Evolutionary conservation across 23 tunicate genomes (phyloP), one percentile per base, ranked within the genome.

Genomic region (Pegea sp.): DNA sequence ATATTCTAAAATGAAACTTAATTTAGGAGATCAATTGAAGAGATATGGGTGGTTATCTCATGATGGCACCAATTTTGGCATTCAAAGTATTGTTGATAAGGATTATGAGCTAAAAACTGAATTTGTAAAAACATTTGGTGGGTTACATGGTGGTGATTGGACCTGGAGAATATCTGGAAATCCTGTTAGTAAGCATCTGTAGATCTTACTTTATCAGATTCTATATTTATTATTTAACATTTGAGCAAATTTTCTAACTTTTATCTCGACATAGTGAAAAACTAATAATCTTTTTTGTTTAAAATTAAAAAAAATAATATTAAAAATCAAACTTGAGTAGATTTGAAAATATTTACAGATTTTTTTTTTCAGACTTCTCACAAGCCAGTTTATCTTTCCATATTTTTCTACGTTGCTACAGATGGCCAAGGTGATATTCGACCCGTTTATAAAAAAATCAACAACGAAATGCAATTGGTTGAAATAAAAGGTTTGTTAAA

Each of bases 121-220:
- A 42, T 78, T 91, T 64, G 86, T 91, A 21, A 91, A 91, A 54
- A 44, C 31, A 22, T 34, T 52, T 11, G 88, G 72, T 29, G 99
- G 99, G 5, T 48, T 64, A 31, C 76, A 91, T 64, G 99, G 99
- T 33, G 99, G 99, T n/a, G 99, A 91, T 49, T 91, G 99, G 99
- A 57, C 99, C 27, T 78, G 93, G 93, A 78, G 86, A 48, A 54
- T 87, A 23, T 60, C 67, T 53, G 88, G 69, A 0, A 59, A 34
- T 31, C 69, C 56, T 2, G n/a, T n/a, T n/a, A n/a, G n/a, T n/a
- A n/a, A n/a, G n/a, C n/a, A n/a, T n/a, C n/a, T n/a, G n/a, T n/a
- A n/a, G n/a, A n/a, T n/a, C n/a, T n/a, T n/a, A n/a, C n/a, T n/a
- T n/a, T n/a, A n/a, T n/a, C n/a, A n/a, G n/a, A n/a, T n/a, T n/a